Evolutionary conservation across 2,797 vertebrate genomes (phyloP).

Genomic region (Enteromius mattozi): DNA sequence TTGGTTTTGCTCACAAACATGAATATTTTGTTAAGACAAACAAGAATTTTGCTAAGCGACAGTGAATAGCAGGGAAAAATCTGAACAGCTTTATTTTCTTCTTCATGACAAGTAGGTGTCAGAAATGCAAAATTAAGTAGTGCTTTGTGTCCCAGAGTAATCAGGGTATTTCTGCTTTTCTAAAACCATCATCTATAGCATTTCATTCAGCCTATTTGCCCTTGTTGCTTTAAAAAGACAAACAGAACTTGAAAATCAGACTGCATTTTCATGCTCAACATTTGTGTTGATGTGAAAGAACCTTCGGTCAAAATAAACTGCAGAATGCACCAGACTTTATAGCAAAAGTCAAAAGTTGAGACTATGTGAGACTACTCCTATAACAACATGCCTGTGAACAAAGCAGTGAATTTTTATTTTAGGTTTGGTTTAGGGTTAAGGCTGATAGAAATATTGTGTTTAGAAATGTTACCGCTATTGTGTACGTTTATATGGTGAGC

Average conservation of each 20-base stretch:
- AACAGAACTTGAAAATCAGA: background rate
- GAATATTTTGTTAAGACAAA: background rate
- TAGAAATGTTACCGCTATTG: background rate
- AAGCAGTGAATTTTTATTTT: background rate
- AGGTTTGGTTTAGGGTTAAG: background rate
- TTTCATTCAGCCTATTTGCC: background rate
- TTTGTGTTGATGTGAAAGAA: background rate
- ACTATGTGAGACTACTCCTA: background rate
- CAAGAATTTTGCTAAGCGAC: background rate
- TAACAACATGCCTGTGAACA: background rate
- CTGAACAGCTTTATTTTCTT: background rate
- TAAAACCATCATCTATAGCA: background rate
- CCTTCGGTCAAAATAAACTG: background rate
- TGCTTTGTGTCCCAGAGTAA: background rate
- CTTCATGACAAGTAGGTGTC: background rate
- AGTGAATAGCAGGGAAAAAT: background rate
- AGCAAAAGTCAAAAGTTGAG: background rate
- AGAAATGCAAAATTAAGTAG: background rate
- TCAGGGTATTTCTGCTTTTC: background rate
- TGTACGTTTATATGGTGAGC: background rate
- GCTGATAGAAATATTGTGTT: background rate
- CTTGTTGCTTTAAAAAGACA: background rate
- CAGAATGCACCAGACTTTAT: background rate
- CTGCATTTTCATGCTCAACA: background rate
- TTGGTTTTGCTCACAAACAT: background rate